Base-by-base conservation (phyloP, 2,113 vertebrate species). In the Heterochromis multidens region DNA sequence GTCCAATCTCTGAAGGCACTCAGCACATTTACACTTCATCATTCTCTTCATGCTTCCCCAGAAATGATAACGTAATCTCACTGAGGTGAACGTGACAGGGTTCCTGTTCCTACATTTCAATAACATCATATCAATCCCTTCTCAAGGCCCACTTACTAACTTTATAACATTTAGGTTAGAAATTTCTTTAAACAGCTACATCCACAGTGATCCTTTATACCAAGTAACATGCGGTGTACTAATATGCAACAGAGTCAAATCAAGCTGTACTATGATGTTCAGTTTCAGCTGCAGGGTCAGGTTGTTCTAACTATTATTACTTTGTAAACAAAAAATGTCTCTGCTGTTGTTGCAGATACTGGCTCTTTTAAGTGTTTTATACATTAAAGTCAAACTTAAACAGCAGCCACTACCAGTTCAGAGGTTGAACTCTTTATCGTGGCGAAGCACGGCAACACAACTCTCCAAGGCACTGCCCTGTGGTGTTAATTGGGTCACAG, bases 401-500 rank as follows among this genome's bases (percentile, higher is more conserved):
- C 37, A 1, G 40, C 27, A 16, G 56, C 61, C 6, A 37, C 43
- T 6, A 62, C 13, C 19, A 21, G 61, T 76, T 81, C 82, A 81
- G 60, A 83, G 84, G 62, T 74, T 90, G 80, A 90, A 81, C 82
- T 92, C 87, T 89, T 95, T 89, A 93, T 35, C 83, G 33, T 79
- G 57, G 35, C 58, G 89, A 70, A 86, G 67, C 57, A 77, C 29
- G 37, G 81, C 59, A 79, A 56, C 84, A 62, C 76, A 65, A 13
- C 78, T 86, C 89, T 88, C 82, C 65, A 81, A 87, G 70, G 77
- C 59, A 3, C 74, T 61, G 82, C 87, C 88, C 81, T 67, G 35
- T 63, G 80, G 33, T 88, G 74, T 62, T 91, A 93, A 94, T 95
- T 91, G 85, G 57, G 79, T 88, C 87, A 78, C 59, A 86, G 84